Conservation (phyloP, 2,888 invertebrate species). For the Agrochola litura region DNA sequence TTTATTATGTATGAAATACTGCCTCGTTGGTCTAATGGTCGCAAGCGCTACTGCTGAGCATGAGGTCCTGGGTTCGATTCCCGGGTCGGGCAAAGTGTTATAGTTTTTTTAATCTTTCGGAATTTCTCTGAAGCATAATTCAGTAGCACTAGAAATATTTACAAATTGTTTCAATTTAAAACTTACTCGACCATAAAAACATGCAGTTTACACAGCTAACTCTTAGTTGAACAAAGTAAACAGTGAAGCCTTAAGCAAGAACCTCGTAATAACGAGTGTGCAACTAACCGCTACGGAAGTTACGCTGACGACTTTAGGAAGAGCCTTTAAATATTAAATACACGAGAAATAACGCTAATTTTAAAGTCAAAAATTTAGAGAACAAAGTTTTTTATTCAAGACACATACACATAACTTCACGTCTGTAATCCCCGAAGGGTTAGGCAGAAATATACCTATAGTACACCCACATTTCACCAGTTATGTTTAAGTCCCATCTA, state of each 20-base stretch:
- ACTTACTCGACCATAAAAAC: conserved; percentile 21
- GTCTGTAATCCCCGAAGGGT: background rate
- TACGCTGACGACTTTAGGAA: conserved; percentile 16
- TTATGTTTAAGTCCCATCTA: too few relatives aligned
- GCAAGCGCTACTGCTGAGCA: too few relatives aligned
- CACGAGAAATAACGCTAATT: background rate
- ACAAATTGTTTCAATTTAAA: conserved; percentile 32
- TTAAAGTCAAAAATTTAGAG: background rate
- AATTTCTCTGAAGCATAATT: background rate
- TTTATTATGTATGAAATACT: too few relatives aligned
- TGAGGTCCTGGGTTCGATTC: too few relatives aligned
- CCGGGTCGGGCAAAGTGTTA: too few relatives aligned
- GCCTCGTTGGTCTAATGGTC: too few relatives aligned
- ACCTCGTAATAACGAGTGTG: conserved; percentile 6
- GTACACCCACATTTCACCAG: too few relatives aligned
- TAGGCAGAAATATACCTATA: too few relatives aligned
- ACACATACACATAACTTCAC: background rate
- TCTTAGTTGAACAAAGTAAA: conserved; percentile 27
- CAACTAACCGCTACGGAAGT: conserved; percentile 32
- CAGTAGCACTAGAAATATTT: background rate
- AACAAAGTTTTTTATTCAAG: background rate
- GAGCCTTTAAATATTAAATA: conserved; percentile 27
- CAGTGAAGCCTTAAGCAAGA: background rate
- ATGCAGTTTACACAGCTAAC: conserved; percentile 25
- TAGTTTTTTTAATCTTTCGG: too few relatives aligned